Evolutionary conservation across 1,140 invertebrate species (phyloP).

Genomic region (Nymphalis io): DNA sequence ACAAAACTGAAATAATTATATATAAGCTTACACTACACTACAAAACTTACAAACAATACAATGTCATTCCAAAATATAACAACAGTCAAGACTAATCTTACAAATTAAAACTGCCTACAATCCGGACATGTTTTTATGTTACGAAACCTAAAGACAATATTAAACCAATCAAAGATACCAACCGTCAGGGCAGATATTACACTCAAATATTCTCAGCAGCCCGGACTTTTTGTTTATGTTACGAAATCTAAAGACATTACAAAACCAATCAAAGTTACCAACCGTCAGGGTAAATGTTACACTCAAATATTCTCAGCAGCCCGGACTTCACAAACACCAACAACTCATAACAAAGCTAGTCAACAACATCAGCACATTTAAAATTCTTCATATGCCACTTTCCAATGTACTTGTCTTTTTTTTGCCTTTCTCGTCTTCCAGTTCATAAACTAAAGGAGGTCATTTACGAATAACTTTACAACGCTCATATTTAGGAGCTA

Average conservation of each 20-base stretch:
- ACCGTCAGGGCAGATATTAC: too few species aligned
- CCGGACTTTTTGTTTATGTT: too few species aligned
- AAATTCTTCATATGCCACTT: too few species aligned
- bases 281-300: background rate
- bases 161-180: too few species aligned
- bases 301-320: too few species aligned
- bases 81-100: background rate
- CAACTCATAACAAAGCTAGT: background rate
- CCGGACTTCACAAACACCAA: too few species aligned
- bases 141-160: too few species aligned
- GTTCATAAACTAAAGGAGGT: background rate
- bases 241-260: too few species aligned
- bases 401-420: background rate
- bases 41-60: background rate
- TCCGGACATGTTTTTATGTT: too few species aligned
- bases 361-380: conserved; percentile 1
- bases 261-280: too few species aligned
- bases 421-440: conserved; percentile 6
- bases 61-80: background rate
- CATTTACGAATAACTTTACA: background rate
- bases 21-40: background rate
- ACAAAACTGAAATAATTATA: background rate
- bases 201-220: too few species aligned
- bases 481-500: conserved; percentile 8
- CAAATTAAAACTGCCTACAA: too few species aligned